Evolutionary conservation across 2,113 vertebrate genomes (phyloP), one percentile per base, ranked within the genome.

Genomic region (Sigmodon hispidus): DNA sequence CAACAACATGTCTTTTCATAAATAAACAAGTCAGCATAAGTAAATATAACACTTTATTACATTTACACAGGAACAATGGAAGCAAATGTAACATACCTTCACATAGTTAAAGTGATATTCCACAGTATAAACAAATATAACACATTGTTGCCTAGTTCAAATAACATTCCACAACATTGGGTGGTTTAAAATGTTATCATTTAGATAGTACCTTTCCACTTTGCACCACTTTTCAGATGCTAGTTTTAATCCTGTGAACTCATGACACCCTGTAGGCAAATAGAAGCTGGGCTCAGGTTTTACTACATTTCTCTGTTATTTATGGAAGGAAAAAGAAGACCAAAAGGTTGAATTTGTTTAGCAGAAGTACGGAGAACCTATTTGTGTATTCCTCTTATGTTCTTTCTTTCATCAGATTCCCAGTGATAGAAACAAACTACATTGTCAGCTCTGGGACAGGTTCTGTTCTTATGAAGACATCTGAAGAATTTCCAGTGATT

Each of bases 231-330:
- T 21, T 43, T 57, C 21, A 13, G 22, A 63, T 16, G 5, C 48
- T 80, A 45, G 29, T 13, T 55, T 75, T 26, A 10, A 17, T 76
- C 57, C 72, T 31, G 40, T 29, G 11, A 9, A 19, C 17, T 87
- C 55, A 13, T 5, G 1, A 3, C 10, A 31, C 1, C 59, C 17
- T 1, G 1, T 4, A 29, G 50, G 5, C 3, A n/a, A 11, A 36
- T 22, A 40, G 10, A 19, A 15, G 40, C 5, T 16, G 48, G 43
- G 4, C 3, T 12, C 21, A 63, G 11, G 10, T 43, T 4, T 26
- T 0, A 7, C 11, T 69, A 5, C 15, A 2, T 7, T 36, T 59
- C 50, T 69, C 26, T 52, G 21, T 40, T 34, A 24, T 5, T 40
- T 73, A 10, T 77, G 8, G 45, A 7, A 7, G 61, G 12, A 48